Percentiles rank a stretch among this genome's conserved stretches.
Evolutionary conservation across 2,797 vertebrate species (phyloP).

Genomic region (Silurus aristotelis): DNA sequence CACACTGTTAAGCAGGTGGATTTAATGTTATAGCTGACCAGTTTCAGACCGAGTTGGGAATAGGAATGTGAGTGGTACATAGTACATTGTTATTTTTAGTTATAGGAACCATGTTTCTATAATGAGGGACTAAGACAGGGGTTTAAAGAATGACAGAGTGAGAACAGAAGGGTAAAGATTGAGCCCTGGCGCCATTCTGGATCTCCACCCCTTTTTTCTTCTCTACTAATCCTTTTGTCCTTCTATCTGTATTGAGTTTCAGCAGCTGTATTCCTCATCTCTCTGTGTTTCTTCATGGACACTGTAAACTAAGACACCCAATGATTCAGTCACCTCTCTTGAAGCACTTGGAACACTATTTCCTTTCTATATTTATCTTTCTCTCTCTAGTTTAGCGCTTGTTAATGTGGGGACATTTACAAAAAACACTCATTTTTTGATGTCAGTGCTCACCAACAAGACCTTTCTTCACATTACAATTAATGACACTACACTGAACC

Average conservation of each 20-base stretch:
- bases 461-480: neutral
- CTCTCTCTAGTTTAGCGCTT: neutral
- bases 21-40: too few species aligned
- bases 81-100: conserved; percentile 18
- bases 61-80: neutral
- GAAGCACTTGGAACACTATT: conserved; percentile 1
- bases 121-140: neutral
- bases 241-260: conserved; percentile 39
- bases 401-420: neutral
- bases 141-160: conserved; percentile 10
- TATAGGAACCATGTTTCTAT: conserved; percentile 9
- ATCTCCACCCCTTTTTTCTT: conserved; percentile 15
- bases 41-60: neutral
- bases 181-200: conserved; percentile 30
- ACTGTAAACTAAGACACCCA: conserved; percentile 23
- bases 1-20: too few species aligned
- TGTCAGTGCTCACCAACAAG: neutral
- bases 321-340: conserved; percentile 7
- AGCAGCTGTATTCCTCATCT: conserved; percentile 15
- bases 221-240: conserved; percentile 22
- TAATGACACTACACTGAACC: neutral
- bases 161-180: conserved; percentile 18
- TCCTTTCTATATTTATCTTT: conserved; percentile 3
- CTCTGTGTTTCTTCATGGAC: neutral
- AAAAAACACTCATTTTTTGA: neutral